A percentile compares a stretch with the other conserved stretches of the same genome.
These are phyloP conservation scores for Agapornis roseicollis DNA, from an alignment of 2,113 vertebrate species.

Conservation along the genomic window DNA sequence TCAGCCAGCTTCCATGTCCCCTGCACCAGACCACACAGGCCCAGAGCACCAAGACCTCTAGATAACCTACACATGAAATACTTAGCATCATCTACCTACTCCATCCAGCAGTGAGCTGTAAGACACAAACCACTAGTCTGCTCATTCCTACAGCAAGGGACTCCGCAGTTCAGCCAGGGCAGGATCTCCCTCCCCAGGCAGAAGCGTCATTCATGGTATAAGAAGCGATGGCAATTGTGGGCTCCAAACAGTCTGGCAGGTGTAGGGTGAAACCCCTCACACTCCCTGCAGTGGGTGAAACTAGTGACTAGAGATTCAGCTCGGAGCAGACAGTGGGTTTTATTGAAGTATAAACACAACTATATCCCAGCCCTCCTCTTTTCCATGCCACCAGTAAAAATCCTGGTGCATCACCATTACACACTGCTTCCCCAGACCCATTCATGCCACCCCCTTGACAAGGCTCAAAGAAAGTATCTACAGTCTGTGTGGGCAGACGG, in stretches of 20 bases:
- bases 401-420: neutral
- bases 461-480: neutral
- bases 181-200: neutral
- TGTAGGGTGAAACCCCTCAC: fast-evolving
- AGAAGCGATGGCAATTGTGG: fast-evolving
- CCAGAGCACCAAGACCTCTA: neutral
- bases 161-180: neutral
- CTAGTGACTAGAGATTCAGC: neutral
- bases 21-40: neutral
- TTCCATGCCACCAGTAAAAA: neutral
- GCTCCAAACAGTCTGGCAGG: neutral
- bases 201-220: neutral
- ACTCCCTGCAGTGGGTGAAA: neutral
- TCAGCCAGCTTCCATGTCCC: neutral
- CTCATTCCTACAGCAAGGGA: neutral
- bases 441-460: neutral
- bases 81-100: neutral
- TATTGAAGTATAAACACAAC: constrained; percentile 30
- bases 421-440: neutral
- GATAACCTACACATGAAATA: neutral
- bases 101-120: neutral
- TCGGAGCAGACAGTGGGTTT: neutral
- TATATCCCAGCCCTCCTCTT: neutral
- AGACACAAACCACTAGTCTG: neutral
- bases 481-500: neutral